Conservation (phyloP, 2,888 invertebrate species). For the Seira musarum region DNA sequence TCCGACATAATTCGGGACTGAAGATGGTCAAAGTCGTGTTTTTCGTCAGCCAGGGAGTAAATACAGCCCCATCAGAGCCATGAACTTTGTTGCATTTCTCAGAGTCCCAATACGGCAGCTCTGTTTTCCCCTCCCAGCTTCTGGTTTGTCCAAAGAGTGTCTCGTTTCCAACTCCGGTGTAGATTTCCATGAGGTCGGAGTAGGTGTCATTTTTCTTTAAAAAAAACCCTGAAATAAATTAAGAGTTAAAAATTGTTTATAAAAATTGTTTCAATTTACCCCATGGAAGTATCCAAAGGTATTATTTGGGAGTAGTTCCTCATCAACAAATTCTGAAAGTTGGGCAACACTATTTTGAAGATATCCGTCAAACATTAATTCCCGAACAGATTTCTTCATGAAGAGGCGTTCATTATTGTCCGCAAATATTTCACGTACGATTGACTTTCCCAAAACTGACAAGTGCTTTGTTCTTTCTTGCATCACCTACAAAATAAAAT, state of each 20-base stretch:
- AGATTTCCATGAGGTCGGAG: conserved; percentile 51
- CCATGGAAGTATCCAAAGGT: conserved; percentile 57
- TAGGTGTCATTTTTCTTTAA: conserved; percentile 62
- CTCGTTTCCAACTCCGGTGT: conserved; percentile 53
- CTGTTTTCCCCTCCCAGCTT: conserved; percentile 49
- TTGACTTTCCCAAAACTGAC: conserved; percentile 13
- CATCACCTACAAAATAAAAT: conserved; percentile 33
- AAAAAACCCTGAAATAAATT: too few relatives aligned
- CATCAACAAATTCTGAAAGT: conserved; percentile 38
- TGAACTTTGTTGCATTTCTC: conserved; percentile 59
- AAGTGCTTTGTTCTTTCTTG: conserved; percentile 21
- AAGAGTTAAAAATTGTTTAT: neutral
- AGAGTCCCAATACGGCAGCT: conserved; percentile 57
- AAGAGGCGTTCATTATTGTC: conserved; percentile 42
- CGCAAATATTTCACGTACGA: conserved; percentile 41
- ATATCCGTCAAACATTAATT: conserved; percentile 55
- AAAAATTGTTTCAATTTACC: conserved; percentile 29
- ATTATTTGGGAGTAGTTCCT: conserved; percentile 51
- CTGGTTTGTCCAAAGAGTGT: conserved; percentile 37
- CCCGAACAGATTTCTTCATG: conserved; percentile 41
- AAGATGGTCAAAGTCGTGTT: conserved; percentile 59
- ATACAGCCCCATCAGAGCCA: conserved; percentile 61
- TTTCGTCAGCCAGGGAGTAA: conserved; percentile 50
- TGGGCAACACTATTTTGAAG: conserved; percentile 37
- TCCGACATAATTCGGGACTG: conserved; percentile 60